phyloP scores from a whole-genome alignment of 2,797 vertebrate species.

The Pangasius krempfi region DNA sequence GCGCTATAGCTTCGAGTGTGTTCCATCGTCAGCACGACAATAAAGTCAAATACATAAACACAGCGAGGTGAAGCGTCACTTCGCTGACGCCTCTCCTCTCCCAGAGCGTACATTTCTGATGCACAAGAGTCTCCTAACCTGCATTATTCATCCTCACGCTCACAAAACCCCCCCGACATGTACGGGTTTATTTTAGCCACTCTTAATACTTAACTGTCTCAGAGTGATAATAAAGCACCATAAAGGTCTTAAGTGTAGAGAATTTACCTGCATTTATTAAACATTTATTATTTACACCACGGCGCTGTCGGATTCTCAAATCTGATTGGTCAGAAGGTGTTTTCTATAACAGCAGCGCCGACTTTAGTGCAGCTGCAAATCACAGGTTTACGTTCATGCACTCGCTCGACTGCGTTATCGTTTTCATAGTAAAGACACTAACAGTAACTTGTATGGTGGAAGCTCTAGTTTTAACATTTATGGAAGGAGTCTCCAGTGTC shows the following conservation, averaged over 20 bases:
- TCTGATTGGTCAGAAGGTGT: background rate
- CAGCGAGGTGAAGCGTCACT: background rate
- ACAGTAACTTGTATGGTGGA: too few species aligned
- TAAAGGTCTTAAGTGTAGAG: background rate
- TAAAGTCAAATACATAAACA: conserved; percentile 15
- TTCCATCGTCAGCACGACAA: conserved; percentile 8
- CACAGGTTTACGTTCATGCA: background rate
- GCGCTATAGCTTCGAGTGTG: background rate
- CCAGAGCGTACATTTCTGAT: background rate
- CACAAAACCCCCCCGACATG: background rate
- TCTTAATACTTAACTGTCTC: background rate
- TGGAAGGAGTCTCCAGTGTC: background rate
- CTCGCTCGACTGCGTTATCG: background rate
- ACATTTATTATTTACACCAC: background rate
- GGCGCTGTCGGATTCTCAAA: background rate
- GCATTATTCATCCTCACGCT: background rate
- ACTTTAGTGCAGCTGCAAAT: background rate
- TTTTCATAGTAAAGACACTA: background rate
- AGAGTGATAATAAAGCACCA: background rate
- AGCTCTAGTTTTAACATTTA: background rate
- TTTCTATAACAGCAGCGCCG: background rate
- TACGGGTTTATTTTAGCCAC: background rate
- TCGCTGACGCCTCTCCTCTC: background rate
- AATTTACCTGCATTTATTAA: background rate
- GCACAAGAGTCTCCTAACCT: background rate